These are phyloP conservation scores for Protobothrops mucrosquamatus DNA, from an alignment of 2,113 vertebrate species.

Conservation along the genomic window DNA sequence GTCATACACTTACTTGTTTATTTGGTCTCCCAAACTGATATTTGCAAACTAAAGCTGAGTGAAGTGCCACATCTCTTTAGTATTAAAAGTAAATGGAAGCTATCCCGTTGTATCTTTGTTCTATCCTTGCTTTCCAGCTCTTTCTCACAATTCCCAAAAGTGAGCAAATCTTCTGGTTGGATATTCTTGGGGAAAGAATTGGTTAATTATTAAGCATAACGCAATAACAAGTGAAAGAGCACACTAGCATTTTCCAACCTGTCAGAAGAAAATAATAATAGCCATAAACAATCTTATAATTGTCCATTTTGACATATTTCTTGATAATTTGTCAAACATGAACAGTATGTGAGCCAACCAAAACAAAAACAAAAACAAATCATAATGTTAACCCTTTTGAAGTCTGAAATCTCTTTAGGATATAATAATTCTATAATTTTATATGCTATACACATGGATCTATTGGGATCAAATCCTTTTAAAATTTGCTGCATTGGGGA, in stretches of 20 bases:
- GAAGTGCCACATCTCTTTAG: not conserved
- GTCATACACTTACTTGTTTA: not conserved
- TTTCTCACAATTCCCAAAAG: not conserved
- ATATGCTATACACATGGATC: not conserved
- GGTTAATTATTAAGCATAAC: constrained; percentile 8
- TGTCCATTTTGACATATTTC: constrained; percentile 4
- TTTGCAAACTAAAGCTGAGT: not conserved
- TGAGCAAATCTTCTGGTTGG: not conserved
- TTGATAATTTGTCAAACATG: constrained; percentile 5
- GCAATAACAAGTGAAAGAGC: not conserved
- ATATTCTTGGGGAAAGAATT: not conserved
- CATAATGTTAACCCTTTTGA: constrained; percentile 39
- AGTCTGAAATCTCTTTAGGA: constrained; percentile 34
- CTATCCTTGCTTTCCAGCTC: not conserved
- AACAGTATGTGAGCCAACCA: not conserved
- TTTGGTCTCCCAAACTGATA: not conserved
- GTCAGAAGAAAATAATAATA: not conserved
- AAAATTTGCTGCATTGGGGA: constrained; percentile 30
- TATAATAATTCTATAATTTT: constrained; percentile 11
- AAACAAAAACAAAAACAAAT: not conserved
- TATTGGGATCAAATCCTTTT: constrained; percentile 9
- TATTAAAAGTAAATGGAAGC: not conserved
- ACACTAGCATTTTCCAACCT: not conserved
- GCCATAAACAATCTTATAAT: not conserved
- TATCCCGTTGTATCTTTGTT: not conserved